phyloP scores from a whole-genome alignment of 2,113 vertebrate genomes.

The Aramus guarauna region DNA sequence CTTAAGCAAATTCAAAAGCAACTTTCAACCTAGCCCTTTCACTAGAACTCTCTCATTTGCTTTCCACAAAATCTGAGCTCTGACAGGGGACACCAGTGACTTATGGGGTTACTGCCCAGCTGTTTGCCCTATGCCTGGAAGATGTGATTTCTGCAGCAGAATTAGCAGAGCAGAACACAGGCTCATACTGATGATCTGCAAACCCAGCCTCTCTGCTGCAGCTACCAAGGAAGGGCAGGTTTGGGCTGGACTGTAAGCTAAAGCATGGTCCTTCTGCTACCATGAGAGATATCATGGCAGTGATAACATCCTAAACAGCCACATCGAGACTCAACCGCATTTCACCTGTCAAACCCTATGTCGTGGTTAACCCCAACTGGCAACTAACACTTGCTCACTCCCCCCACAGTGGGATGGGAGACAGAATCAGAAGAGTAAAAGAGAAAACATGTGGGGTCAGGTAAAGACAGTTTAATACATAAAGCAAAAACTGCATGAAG shows the following conservation, averaged over 20 bases:
- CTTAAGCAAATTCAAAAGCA: neutral
- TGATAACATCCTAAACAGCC: neutral
- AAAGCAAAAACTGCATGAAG: too few relatives aligned
- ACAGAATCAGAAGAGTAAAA: too few relatives aligned
- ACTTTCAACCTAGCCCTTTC: neutral
- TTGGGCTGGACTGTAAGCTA: neutral
- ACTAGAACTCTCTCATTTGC: neutral
- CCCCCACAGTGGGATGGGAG: too few relatives aligned
- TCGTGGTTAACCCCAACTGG: too few relatives aligned
- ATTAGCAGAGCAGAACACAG: neutral
- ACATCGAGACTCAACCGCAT: accelerated
- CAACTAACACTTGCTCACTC: too few relatives aligned
- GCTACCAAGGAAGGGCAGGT: neutral
- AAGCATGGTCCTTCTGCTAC: neutral
- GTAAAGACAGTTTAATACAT: too few relatives aligned
- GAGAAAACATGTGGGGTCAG: too few relatives aligned
- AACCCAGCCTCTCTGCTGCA: neutral
- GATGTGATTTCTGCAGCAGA: neutral
- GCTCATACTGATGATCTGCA: neutral
- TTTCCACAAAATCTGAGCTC: neutral
- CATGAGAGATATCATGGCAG: neutral
- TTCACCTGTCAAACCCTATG: neutral
- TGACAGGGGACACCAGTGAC: neutral
- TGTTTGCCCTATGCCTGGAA: neutral
- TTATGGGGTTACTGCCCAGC: neutral